A percentile compares a stretch with the other conserved stretches of the same genome.
Evolutionary conservation across 2,888 invertebrate species (phyloP).

Genomic region (Nomada hirtipes): DNA sequence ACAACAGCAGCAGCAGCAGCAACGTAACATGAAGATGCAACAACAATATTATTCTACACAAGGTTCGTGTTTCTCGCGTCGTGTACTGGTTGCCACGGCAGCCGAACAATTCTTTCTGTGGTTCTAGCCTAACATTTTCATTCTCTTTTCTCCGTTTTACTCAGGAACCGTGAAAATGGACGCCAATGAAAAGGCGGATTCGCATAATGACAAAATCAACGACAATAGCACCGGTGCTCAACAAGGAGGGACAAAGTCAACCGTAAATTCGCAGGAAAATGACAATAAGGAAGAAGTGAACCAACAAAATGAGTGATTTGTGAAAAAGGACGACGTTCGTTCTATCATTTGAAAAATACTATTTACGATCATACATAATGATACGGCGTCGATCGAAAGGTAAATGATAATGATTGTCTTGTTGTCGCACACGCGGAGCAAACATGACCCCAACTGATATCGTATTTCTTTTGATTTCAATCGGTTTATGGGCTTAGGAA

Average conservation of each 20-base stretch:
- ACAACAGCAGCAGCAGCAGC: slow-evolving; percentile 81
- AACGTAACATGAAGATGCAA: slow-evolving; percentile 83
- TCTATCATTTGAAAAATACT: slow-evolving; percentile 48
- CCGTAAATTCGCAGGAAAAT: slow-evolving; percentile 80
- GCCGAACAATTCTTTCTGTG: not conserved
- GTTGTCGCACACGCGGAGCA: slow-evolving; percentile 33
- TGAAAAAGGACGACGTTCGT: slow-evolving; percentile 45
- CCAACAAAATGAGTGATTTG: slow-evolving; percentile 82
- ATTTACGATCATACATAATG: slow-evolving; percentile 47
- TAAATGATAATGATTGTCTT: slow-evolving; percentile 53
- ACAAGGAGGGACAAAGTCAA: slow-evolving; percentile 77
- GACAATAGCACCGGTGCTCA: slow-evolving; percentile 78
- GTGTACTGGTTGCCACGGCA: not conserved
- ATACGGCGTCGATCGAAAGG: slow-evolving; percentile 53
- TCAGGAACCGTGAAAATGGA: slow-evolving; percentile 83
- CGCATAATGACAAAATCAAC: slow-evolving; percentile 82
- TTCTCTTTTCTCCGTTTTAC: not conserved
- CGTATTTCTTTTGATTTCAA: slow-evolving; percentile 46
- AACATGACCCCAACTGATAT: slow-evolving; percentile 33
- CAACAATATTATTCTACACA: slow-evolving; percentile 86
- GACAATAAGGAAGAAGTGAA: slow-evolving; percentile 83
- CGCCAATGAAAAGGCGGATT: slow-evolving; percentile 81
- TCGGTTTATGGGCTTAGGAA: slow-evolving; percentile 42
- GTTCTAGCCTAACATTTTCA: not conserved
- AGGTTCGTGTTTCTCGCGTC: slow-evolving; percentile 77